Conservation (phyloP, 2,888 invertebrate species). For the Oxyteleia sp. region DNA sequence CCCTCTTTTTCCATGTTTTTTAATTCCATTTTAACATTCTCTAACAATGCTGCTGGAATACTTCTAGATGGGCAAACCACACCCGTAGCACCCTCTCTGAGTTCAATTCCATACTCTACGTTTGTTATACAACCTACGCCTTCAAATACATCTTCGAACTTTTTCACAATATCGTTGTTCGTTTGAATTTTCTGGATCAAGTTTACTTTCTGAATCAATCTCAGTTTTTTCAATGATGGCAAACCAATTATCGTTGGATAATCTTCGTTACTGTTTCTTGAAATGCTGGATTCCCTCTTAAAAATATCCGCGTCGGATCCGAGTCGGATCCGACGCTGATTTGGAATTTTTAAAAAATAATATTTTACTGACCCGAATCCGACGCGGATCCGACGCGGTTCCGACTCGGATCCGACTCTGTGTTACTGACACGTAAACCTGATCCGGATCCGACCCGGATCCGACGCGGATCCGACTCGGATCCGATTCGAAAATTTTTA, state of each 20-base stretch:
- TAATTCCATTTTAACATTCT: conserved; percentile 41
- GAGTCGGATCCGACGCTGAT: too few relatives aligned
- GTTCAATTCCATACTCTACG: conserved; percentile 74
- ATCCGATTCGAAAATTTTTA: too few relatives aligned
- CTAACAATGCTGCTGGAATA: conserved; percentile 41
- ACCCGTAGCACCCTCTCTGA: conserved; percentile 64
- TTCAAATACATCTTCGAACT: conserved; percentile 60
- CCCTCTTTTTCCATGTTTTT: conserved; percentile 14
- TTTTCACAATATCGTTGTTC: not conserved
- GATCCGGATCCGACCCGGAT: too few relatives aligned
- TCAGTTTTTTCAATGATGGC: conserved; percentile 24
- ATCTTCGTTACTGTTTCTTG: too few relatives aligned
- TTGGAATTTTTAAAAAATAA: too few relatives aligned
- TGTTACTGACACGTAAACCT: too few relatives aligned
- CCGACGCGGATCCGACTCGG: too few relatives aligned
- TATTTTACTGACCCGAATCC: too few relatives aligned
- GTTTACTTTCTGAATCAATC: conserved; percentile 40
- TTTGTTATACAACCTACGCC: conserved; percentile 71
- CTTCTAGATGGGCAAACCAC: conserved; percentile 33
- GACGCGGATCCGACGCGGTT: too few relatives aligned
- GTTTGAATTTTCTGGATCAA: conserved; percentile 29
- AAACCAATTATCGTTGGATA: conserved; percentile 38
- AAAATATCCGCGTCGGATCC: too few relatives aligned
- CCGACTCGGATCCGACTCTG: too few relatives aligned
- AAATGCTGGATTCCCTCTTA: too few relatives aligned